Conservation (phyloP, 2,113 vertebrate species). For the Thryonomys swinderianus region DNA sequence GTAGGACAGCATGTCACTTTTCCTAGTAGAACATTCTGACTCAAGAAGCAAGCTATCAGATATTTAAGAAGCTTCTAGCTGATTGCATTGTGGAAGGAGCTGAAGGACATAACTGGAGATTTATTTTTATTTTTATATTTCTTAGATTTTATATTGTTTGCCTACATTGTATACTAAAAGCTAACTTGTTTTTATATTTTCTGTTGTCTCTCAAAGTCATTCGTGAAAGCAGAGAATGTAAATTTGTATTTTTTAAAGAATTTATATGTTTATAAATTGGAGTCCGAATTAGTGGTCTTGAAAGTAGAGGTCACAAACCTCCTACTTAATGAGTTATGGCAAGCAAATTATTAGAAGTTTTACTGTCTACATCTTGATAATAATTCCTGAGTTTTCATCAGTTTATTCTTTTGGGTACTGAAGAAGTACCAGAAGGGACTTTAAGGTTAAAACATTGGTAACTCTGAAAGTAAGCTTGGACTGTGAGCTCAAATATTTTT, state of each 20-base stretch:
- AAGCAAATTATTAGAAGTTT: constrained; percentile 39
- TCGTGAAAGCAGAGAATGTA: constrained; percentile 37
- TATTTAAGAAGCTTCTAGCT: neutral
- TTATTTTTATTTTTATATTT: neutral
- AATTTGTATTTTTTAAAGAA: neutral
- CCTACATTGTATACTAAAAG: neutral
- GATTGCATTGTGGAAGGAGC: neutral
- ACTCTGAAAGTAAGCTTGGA: neutral
- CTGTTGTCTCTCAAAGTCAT: neutral
- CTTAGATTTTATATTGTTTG: constrained; percentile 25
- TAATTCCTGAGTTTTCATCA: neutral
- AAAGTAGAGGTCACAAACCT: neutral
- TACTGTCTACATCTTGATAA: neutral
- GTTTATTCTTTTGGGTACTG: constrained; percentile 11
- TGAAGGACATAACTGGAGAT: neutral
- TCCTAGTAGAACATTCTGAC: neutral
- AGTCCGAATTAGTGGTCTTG: neutral
- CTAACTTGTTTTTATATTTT: neutral
- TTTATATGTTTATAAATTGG: neutral
- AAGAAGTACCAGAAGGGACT: neutral
- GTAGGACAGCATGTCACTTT: neutral
- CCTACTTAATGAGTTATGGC: neutral
- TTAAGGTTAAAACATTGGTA: neutral
- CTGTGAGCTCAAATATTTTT: constrained; percentile 24
- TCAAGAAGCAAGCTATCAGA: neutral